Conservation (phyloP, 2,888 invertebrate species). For the Phalera bucephala region DNA sequence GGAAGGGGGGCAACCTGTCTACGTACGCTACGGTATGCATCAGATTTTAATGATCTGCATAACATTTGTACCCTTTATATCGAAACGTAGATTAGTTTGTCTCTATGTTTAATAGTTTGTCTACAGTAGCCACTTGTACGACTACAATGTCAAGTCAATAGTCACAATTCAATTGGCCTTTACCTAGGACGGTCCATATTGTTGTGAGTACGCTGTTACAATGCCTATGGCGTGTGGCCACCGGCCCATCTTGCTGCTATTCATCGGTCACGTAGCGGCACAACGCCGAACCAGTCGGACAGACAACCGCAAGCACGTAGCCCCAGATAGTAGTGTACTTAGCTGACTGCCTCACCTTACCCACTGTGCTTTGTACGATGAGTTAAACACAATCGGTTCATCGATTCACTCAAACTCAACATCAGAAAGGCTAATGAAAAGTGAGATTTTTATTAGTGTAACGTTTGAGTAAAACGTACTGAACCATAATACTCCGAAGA, state of each 20-base stretch:
- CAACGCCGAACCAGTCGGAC: slow-evolving; percentile 28
- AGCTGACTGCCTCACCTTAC: slow-evolving; percentile 56
- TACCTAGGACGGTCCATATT: too few species aligned
- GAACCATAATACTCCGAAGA: slow-evolving; percentile 69
- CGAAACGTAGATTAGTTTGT: too few species aligned
- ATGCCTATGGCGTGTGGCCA: too few species aligned
- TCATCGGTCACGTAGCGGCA: slow-evolving; percentile 41
- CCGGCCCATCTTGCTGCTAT: slow-evolving; percentile 21
- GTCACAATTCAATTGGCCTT: too few species aligned
- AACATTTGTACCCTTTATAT: too few species aligned
- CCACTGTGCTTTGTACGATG: slow-evolving; percentile 31
- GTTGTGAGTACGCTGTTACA: too few species aligned
- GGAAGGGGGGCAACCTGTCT: too few species aligned
- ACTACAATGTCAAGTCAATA: too few species aligned
- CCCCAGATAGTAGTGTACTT: slow-evolving; percentile 38
- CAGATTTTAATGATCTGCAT: too few species aligned
- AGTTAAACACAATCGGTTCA: slow-evolving; percentile 25
- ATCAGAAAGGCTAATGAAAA: slow-evolving; percentile 50
- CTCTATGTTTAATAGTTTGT: too few species aligned
- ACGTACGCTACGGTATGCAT: too few species aligned
- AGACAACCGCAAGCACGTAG: slow-evolving; percentile 36
- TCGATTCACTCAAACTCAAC: slow-evolving; percentile 35
- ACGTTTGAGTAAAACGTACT: slow-evolving; percentile 45
- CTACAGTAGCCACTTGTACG: too few species aligned
- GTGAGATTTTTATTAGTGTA: slow-evolving; percentile 61